Base-by-base conservation (phyloP, 30 jellyfish, hydroid and myxozoan species). In the Hydractinia symbiolongicarpus region DNA sequence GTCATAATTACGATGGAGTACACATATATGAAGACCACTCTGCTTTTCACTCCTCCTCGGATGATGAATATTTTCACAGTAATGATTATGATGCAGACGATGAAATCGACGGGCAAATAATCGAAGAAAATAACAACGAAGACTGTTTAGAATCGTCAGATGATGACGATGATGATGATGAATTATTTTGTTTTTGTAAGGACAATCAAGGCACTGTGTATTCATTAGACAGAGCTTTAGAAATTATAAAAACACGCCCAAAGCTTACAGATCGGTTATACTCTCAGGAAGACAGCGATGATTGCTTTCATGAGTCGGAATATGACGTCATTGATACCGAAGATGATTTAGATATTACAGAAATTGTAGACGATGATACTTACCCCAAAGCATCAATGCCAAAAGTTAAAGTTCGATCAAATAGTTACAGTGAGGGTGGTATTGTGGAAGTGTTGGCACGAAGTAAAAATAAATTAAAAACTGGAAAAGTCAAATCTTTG, bases 1-100 rank as follows among this genome's bases (percentile, higher is more conserved):
- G 44, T 30, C 44, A 30, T 30, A 30, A 30, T 30, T 30, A 30
- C 44, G 44, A 30, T 30, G 44, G 44, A 30, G 44, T 30, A 30
- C 44, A 30, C 44, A 30, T 30, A 30, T 30, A 30, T 30, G 44
- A 30, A 30, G 44, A 30, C 2, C 44, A 30, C 2, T 30, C 44
- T 30, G 44, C 44, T 30, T 30, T 30, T 2, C 44, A 30, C 44
- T 30, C 66, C 53, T 7, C 71, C 49, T 30, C 91, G 55, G 96
- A 88, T 20, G 90, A 79, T 61, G 96, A 94, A 50, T 55, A 21
- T 62, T 56, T 30, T 71, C 21, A 19, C 40, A 74, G 91, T 61
- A 75, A 51, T 20, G 88, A 88, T 50, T 94, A 94, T 82, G 99
- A 94, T 73, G 99, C 99, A 10, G 99, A 94, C 72, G 94, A 88